These are phyloP conservation scores for Drosophila nr. perissopoda DNA, from an alignment of 2,888 invertebrate species.

Conservation along the genomic window DNA sequence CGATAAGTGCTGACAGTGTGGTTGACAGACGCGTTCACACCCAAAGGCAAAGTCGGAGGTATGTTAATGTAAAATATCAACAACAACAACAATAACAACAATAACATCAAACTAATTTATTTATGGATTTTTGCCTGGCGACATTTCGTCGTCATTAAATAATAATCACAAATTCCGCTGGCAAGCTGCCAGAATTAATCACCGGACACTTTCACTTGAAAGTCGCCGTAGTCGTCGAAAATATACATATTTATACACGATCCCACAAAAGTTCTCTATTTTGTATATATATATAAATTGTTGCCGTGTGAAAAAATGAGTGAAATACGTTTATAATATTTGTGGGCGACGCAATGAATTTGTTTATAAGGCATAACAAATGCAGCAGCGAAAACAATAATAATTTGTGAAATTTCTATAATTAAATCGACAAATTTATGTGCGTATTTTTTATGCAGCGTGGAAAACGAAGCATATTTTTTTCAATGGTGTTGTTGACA, in stretches of 20 bases:
- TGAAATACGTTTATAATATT: conserved; percentile 26
- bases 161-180: conserved; percentile 81
- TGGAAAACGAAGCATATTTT: background rate
- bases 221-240: conserved; percentile 24
- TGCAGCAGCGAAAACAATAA: conserved; percentile 33
- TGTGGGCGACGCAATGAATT: conserved; percentile 55
- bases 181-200: conserved; percentile 81
- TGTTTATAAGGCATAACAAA: conserved; percentile 44
- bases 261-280: conserved; percentile 6
- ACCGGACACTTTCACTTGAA: conserved; percentile 84
- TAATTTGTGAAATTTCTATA: conserved; percentile 40
- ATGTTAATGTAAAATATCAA: conserved; percentile 68
- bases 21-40: conserved; percentile 50
- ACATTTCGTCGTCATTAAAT: conserved; percentile 78
- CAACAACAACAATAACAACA: conserved; percentile 16
- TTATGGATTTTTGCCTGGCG: conserved; percentile 65
- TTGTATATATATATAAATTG: conserved; percentile 29
- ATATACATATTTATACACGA: conserved; percentile 7
- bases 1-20: conserved; percentile 44
- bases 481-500: conserved; percentile 36
- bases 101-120: conserved; percentile 54
- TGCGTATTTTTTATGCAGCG: background rate
- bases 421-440: conserved; percentile 50
- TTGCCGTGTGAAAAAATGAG: conserved; percentile 57
- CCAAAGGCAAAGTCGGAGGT: conserved; percentile 41